Conservation (phyloP, 2,888 invertebrate genomes). For the Leucoma salicis region DNA sequence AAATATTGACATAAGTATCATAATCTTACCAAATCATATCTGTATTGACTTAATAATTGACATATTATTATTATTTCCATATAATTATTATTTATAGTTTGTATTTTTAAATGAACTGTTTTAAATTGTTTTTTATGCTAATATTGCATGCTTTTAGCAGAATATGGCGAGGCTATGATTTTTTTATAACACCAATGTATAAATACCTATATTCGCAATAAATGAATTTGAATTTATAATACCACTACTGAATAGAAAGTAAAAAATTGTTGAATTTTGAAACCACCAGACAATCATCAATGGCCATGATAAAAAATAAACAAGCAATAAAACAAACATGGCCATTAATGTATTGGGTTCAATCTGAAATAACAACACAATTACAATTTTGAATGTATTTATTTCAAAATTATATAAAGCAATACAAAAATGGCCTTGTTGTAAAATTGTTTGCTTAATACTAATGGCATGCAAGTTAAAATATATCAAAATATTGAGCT, state of each 20-base stretch:
- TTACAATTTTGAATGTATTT: constrained; percentile 50
- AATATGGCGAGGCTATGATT: too few relatives aligned
- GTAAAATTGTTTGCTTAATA: constrained; percentile 46
- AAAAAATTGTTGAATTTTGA: too few relatives aligned
- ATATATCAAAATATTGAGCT: not conserved
- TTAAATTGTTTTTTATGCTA: too few relatives aligned
- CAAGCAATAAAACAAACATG: constrained; percentile 55
- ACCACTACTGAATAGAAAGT: too few relatives aligned
- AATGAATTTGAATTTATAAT: not conserved
- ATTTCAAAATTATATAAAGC: constrained; percentile 52
- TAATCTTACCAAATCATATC: too few relatives aligned
- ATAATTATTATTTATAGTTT: too few relatives aligned
- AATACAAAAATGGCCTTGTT: constrained; percentile 78
- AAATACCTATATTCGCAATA: not conserved
- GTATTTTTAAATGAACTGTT: too few relatives aligned
- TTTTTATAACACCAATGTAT: not conserved
- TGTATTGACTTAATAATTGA: too few relatives aligned
- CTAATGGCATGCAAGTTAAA: not conserved
- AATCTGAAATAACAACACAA: constrained; percentile 65
- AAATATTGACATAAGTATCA: too few relatives aligned
- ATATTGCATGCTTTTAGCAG: too few relatives aligned
- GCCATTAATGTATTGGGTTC: constrained; percentile 69
- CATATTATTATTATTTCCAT: too few relatives aligned
- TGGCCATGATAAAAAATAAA: constrained; percentile 59
- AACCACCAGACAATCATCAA: constrained; percentile 49